Conservation (phyloP, 2,888 invertebrate genomes). For the Mechanitis mazaeus region DNA sequence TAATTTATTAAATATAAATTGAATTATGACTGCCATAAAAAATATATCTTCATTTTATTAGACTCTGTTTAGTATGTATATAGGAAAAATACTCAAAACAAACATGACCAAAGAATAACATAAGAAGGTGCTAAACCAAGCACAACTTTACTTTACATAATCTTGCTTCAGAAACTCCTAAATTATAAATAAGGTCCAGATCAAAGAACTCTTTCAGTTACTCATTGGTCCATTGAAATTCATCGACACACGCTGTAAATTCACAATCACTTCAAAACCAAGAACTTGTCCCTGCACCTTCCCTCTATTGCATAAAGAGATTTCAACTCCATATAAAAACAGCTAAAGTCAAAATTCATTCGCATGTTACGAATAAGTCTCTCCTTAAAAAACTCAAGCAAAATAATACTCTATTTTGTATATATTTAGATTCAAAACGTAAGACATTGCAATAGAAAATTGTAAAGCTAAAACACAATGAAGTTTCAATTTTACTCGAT, state of each 20-base stretch:
- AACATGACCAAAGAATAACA: background rate
- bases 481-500: slow-evolving; percentile 1
- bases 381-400: background rate
- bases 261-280: slow-evolving; percentile 34
- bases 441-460: background rate
- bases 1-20: too few species aligned
- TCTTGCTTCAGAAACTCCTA: background rate
- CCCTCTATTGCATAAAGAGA: background rate
- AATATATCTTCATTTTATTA: background rate
- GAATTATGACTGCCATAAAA: background rate
- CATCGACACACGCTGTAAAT: slow-evolving; percentile 37
- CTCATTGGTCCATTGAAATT: slow-evolving; percentile 36
- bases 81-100: too few species aligned
- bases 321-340: slow-evolving; percentile 3
- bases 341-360: slow-evolving; percentile 11
- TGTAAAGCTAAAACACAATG: background rate
- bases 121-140: background rate
- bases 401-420: background rate
- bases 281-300: slow-evolving; percentile 23
- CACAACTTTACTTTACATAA: background rate
- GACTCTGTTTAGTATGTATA: too few species aligned
- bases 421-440: background rate
- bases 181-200: slow-evolving; percentile 7
- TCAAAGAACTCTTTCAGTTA: slow-evolving; percentile 19
- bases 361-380: background rate